Evolutionary conservation across 2,113 vertebrate species (phyloP).

Genomic region (Rhineura floridana): DNA sequence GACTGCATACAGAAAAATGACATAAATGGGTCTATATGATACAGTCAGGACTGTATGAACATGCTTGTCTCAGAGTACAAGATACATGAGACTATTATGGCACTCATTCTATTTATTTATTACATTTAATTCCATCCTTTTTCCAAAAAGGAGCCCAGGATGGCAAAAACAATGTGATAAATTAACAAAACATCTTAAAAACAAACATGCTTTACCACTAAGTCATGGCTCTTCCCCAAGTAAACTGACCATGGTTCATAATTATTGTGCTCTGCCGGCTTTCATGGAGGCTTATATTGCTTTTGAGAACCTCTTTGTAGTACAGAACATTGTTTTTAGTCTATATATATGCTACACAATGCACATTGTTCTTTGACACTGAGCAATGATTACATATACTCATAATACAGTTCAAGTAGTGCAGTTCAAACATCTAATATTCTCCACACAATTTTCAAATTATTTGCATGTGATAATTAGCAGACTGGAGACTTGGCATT

Average conservation of each 20-base stretch:
- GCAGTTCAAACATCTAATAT: not conserved
- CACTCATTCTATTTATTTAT: no score
- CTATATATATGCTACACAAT: not conserved
- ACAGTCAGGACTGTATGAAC: not conserved
- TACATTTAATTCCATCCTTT: no score
- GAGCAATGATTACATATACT: not conserved
- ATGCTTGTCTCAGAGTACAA: not conserved
- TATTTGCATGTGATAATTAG: slow-evolving; percentile 2
- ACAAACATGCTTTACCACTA: no score
- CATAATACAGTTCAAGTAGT: not conserved
- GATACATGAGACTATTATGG: no score
- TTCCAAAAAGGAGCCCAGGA: no score
- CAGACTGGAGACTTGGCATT: not conserved
- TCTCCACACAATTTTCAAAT: not conserved
- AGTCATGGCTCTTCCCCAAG: not conserved
- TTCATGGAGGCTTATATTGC: not conserved
- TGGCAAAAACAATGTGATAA: not conserved
- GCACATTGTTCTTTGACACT: not conserved
- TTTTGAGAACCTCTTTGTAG: not conserved
- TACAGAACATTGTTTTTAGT: not conserved
- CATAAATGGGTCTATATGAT: no score
- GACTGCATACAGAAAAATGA: no score
- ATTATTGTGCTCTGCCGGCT: not conserved
- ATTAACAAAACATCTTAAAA: no score
- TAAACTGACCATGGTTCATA: not conserved